phyloP scores from a whole-genome alignment of 2,113 vertebrate species.

The Entomyzon cyanotis region DNA sequence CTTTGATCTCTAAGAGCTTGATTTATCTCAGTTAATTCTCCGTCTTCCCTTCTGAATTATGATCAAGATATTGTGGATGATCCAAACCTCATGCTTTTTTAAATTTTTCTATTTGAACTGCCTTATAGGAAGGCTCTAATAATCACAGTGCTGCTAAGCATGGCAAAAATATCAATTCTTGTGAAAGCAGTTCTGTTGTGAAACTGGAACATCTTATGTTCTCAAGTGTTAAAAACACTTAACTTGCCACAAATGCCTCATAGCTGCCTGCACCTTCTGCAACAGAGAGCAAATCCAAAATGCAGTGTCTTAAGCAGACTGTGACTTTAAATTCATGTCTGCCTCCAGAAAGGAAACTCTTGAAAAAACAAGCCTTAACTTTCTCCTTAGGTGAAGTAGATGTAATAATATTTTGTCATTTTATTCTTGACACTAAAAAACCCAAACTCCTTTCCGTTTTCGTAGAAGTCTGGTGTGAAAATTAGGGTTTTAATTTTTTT shows the following conservation, averaged over 20 bases:
- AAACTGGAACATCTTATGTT: neutral
- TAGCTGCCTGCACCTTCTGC: neutral
- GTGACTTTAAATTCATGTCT: neutral
- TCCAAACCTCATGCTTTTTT: neutral
- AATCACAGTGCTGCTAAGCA: neutral
- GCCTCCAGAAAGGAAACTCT: neutral
- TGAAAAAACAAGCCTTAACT: conserved; percentile 21
- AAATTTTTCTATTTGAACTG: neutral
- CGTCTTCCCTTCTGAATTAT: neutral
- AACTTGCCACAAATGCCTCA: neutral
- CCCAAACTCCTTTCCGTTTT: neutral
- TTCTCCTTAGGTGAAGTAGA: neutral
- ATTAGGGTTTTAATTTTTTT: neutral
- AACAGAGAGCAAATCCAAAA: neutral
- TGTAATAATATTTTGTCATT: neutral
- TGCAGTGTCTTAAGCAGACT: neutral
- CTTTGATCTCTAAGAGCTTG: neutral
- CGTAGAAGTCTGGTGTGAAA: neutral
- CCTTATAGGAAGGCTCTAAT: neutral
- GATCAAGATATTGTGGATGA: neutral
- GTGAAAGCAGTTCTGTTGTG: neutral
- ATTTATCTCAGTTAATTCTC: neutral
- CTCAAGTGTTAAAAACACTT: neutral
- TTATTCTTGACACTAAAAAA: neutral
- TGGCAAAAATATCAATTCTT: neutral